Percentiles rank a stretch among this genome's conserved stretches.
phyloP scores from a whole-genome alignment of 2,888 invertebrate genomes.

The Microchrysa polita region DNA sequence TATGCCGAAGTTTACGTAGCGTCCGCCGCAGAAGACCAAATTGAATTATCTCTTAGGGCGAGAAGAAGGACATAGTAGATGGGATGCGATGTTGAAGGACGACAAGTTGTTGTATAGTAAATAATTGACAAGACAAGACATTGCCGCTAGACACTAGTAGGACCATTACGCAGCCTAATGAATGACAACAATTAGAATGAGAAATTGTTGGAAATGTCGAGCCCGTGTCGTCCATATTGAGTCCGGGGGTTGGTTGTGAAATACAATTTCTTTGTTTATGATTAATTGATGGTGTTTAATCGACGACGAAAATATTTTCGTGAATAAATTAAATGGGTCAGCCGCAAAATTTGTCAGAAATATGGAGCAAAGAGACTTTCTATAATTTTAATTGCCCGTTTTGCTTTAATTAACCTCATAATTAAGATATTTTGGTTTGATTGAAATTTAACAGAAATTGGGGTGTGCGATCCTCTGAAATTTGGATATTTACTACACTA shows the following conservation, averaged over 20 bases:
- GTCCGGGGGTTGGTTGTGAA: too few species aligned
- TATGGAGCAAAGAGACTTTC: too few species aligned
- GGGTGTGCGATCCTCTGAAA: too few species aligned
- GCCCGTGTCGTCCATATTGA: too few species aligned
- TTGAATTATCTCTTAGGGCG: neutral
- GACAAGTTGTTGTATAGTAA: neutral
- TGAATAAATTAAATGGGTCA: neutral
- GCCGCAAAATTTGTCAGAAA: too few species aligned
- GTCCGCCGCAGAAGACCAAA: neutral
- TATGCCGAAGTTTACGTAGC: too few species aligned
- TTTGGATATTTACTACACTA: too few species aligned
- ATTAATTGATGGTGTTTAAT: neutral
- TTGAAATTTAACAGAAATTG: too few species aligned
- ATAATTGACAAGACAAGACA: neutral
- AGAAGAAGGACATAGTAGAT: neutral
- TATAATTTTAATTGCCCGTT: too few species aligned
- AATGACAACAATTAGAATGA: slow-evolving; percentile 3
- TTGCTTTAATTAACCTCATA: too few species aligned
- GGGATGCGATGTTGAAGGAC: neutral
- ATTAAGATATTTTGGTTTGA: too few species aligned
- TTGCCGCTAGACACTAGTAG: neutral
- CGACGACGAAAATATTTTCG: neutral
- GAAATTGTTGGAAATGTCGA: neutral
- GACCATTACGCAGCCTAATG: neutral
- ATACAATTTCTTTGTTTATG: neutral